Evolutionary conservation across 2,888 invertebrate genomes (phyloP), one percentile per base, ranked within the genome.

Genomic region (Tetranychus truncatus): DNA sequence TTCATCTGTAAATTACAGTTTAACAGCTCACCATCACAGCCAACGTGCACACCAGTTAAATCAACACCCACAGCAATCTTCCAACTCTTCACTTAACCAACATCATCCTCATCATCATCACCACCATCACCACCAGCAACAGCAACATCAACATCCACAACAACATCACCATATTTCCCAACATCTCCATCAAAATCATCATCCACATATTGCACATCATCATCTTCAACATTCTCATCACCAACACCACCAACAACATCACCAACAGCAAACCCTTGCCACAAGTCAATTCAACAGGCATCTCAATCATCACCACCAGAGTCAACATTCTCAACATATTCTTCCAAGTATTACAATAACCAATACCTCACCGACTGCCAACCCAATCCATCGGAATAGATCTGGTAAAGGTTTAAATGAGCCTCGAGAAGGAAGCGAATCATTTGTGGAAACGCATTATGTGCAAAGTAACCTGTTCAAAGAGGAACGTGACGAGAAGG

Each of bases 21-120:
- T 55, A 55, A 55, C 15, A 34, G 34, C 34, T 55, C 11, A 55
- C 55, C 55, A 55, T 55, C 55, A 15, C 2, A 55, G 7, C 15
- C 55, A 55, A 24, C 69, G 34, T 20, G n/a, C 69, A 24, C 21
- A 24, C 69, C 21, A 34, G 55, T 71, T 20, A 66, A 69, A 71
- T 45, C 75, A 18, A 72, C 65, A 44, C 65, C 72, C 5, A 71
- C 75, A 44, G 11, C 69, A 45, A 45, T 69, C 4, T 66, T 74
- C 20, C 74, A n/a, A 44, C 74, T 67, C n/a, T 74, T 74, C 45
- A 74, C 74, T 21, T 74, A 74, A 24, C 15, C 71, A 21, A 55
- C 9, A 55, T 15, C 55, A 55, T 55, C 55, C 9, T 2, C 55
- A 55, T 1, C 55, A 55, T 15, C 55, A 55, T 55, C 55, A 55